Conservation (phyloP, 2,113 vertebrate genomes). For the Apodemus sylvaticus region DNA sequence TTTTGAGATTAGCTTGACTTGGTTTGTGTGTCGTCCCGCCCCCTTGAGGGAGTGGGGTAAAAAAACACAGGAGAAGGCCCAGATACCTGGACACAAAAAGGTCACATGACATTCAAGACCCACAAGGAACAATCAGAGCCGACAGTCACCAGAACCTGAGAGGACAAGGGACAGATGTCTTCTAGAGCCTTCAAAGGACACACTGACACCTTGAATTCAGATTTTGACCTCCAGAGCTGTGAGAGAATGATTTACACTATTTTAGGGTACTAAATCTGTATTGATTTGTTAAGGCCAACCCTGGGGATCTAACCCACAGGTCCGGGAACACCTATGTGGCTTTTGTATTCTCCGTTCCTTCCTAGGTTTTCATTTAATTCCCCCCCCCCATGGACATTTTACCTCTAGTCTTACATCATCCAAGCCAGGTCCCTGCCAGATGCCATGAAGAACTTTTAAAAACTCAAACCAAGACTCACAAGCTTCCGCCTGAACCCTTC, state of each 20-base stretch:
- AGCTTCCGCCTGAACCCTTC: neutral
- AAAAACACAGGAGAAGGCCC: neutral
- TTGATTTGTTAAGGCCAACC: neutral
- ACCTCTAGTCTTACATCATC: neutral
- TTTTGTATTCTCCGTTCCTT: neutral
- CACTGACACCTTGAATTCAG: neutral
- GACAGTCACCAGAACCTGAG: neutral
- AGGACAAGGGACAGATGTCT: neutral
- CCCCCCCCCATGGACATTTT: fast-evolving
- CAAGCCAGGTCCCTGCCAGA: neutral
- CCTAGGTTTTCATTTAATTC: neutral
- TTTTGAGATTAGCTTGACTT: neutral
- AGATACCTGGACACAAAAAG: neutral
- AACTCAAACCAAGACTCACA: neutral
- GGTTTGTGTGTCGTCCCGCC: neutral
- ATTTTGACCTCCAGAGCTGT: neutral
- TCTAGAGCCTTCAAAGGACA: neutral
- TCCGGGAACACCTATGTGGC: too few species aligned
- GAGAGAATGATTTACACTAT: neutral
- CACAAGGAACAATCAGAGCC: neutral
- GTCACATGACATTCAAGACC: fast-evolving
- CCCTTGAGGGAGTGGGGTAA: too few species aligned
- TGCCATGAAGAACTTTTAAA: neutral
- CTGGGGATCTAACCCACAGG: neutral
- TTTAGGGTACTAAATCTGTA: neutral